Evolutionary conservation across 2,797 vertebrate species (phyloP).

Genomic region (Xiphophorus birchmanni): DNA sequence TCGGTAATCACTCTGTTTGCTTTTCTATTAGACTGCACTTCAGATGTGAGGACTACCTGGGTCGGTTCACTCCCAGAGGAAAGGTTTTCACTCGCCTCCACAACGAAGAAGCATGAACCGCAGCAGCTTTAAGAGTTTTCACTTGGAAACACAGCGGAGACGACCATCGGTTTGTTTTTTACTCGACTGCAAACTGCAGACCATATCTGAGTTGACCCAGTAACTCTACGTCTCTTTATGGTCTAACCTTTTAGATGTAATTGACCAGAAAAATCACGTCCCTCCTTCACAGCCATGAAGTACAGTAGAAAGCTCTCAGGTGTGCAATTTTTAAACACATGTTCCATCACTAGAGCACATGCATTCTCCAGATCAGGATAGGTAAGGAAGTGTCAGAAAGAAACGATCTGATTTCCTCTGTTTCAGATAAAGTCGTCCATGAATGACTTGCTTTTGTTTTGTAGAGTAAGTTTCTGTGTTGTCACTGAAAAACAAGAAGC

Average conservation of each 20-base stretch:
- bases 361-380: neutral
- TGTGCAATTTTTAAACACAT: constrained; percentile 1
- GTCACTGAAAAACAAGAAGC: neutral
- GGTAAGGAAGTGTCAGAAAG: neutral
- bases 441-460: neutral
- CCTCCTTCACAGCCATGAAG: constrained; percentile 2
- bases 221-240: constrained; percentile 5
- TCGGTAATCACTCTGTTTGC: constrained; percentile 81
- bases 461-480: neutral
- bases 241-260: constrained; percentile 7
- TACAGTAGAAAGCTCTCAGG: constrained; percentile 19
- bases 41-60: constrained; percentile 75
- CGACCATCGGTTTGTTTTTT: neutral
- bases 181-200: neutral
- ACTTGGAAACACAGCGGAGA: constrained; percentile 19
- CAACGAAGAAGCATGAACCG: constrained; percentile 58
- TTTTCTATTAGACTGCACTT: constrained; percentile 79
- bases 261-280: constrained; percentile 33
- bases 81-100: constrained; percentile 70
- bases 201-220: neutral
- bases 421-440: neutral
- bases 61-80: constrained; percentile 70
- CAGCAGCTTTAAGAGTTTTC: constrained; percentile 57
- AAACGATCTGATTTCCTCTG: neutral
- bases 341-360: constrained; percentile 1